A percentile compares a stretch with the other conserved stretches of the same genome.
These are phyloP conservation scores for Syndactyla subalaris DNA, from an alignment of 2,797 vertebrate genomes.

Conservation along the genomic window DNA sequence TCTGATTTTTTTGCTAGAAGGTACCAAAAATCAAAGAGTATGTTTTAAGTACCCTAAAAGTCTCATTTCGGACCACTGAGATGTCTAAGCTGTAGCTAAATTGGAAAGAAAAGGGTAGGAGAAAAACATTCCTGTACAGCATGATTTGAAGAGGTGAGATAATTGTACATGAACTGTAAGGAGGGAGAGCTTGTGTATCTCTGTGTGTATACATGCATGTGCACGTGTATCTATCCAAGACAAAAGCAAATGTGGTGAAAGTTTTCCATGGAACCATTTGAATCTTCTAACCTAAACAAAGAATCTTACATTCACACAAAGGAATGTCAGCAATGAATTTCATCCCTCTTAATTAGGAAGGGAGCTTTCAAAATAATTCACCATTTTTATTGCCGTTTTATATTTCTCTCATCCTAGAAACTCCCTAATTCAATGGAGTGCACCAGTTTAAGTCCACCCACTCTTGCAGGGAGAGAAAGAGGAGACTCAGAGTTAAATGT, in stretches of 20 bases:
- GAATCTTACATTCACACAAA: background rate
- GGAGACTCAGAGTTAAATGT: background rate
- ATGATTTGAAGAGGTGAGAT: background rate
- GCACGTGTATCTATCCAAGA: background rate
- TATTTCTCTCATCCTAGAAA: background rate
- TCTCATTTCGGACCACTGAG: background rate
- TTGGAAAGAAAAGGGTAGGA: background rate
- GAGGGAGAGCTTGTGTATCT: background rate
- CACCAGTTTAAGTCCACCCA: background rate
- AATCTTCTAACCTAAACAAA: background rate
- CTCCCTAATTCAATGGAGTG: background rate
- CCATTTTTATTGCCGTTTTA: background rate
- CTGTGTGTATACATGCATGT: rapidly evolving
- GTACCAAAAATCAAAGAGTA: background rate
- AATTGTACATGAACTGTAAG: background rate
- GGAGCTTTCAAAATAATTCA: background rate
- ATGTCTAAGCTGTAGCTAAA: background rate
- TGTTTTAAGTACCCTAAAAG: background rate
- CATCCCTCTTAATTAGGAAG: background rate
- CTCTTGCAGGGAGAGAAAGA: background rate
- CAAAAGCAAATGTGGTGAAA: background rate
- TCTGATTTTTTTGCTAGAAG: background rate
- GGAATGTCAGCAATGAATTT: background rate
- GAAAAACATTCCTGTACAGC: background rate
- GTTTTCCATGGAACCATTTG: background rate